These are phyloP conservation scores for Bombus fervidus DNA, from an alignment of 1,140 invertebrate genomes.

Conservation along the genomic window DNA sequence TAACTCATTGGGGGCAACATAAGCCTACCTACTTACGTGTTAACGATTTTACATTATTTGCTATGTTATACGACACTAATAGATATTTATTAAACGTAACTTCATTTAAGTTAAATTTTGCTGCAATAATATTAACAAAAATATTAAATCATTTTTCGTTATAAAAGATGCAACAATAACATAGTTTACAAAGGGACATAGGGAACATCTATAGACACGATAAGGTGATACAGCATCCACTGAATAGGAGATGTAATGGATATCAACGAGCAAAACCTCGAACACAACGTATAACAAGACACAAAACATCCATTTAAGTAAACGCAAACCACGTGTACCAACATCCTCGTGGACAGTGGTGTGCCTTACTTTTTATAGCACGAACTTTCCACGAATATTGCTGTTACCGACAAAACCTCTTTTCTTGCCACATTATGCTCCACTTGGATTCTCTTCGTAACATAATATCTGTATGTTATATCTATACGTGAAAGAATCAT, in stretches of 20 bases:
- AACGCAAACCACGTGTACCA: not conserved
- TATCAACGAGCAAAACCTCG: not conserved
- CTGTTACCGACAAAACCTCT: not conserved
- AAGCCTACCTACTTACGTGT: not conserved
- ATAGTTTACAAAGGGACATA: not conserved
- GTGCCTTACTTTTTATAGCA: not conserved
- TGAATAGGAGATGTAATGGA: not conserved
- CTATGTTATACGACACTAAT: not conserved
- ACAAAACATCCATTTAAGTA: not conserved
- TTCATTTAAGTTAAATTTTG: not conserved
- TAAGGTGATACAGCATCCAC: constrained; percentile 6
- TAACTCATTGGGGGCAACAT: not conserved
- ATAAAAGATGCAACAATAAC: no score
- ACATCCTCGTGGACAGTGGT: no score
- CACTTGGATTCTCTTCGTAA: no score
- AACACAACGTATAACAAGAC: constrained; percentile 9
- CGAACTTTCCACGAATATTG: constrained; percentile 19
- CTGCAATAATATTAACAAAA: not conserved
- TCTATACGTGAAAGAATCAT: no score
- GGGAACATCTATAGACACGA: not conserved
- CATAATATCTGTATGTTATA: no score
- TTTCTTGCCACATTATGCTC: no score
- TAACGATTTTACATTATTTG: not conserved
- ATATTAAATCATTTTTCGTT: not conserved
- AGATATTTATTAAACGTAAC: not conserved